Evolutionary conservation across 2,888 invertebrate genomes (phyloP).

Genomic region (Arge pagana): DNA sequence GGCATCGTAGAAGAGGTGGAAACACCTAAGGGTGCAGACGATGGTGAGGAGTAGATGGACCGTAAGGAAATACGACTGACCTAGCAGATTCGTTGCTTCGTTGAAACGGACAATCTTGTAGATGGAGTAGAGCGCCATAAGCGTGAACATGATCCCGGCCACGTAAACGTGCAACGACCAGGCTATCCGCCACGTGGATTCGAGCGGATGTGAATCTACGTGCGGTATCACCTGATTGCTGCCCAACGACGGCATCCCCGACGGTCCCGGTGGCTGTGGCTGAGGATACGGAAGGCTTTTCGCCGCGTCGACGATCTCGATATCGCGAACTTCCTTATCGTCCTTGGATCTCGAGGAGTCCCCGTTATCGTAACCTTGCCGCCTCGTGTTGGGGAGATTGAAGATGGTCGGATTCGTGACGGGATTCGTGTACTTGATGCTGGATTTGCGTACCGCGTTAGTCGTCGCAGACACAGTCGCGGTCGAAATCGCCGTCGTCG

Average conservation of each 20-base stretch:
- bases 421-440: slow-evolving; percentile 30
- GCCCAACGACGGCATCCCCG: slow-evolving; percentile 43
- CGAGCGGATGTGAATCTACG: slow-evolving; percentile 56
- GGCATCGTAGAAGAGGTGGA: slow-evolving; percentile 89
- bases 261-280: slow-evolving; percentile 50
- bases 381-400: slow-evolving; percentile 50
- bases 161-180: slow-evolving; percentile 93
- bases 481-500: slow-evolving; percentile 36
- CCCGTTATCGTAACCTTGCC: slow-evolving; percentile 42
- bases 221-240: slow-evolving; percentile 50
- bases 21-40: slow-evolving; percentile 81
- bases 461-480: slow-evolving; percentile 37
- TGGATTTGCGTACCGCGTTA: slow-evolving; percentile 28
- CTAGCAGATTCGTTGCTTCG: slow-evolving; percentile 83
- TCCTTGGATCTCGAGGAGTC: slow-evolving; percentile 42
- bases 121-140: slow-evolving; percentile 83
- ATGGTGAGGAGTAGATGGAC: slow-evolving; percentile 82
- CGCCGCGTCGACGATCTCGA: slow-evolving; percentile 51
- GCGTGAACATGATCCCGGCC: slow-evolving; percentile 81
- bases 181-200: slow-evolving; percentile 78
- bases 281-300: slow-evolving; percentile 52
- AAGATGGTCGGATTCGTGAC: slow-evolving; percentile 53
- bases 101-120: slow-evolving; percentile 86
- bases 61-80: slow-evolving; percentile 85
- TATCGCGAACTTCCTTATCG: slow-evolving; percentile 47